Evolutionary conservation across 1,140 invertebrate species (phyloP), one percentile per base, ranked within the genome.

Genomic region (Mactra quadrangularis): DNA sequence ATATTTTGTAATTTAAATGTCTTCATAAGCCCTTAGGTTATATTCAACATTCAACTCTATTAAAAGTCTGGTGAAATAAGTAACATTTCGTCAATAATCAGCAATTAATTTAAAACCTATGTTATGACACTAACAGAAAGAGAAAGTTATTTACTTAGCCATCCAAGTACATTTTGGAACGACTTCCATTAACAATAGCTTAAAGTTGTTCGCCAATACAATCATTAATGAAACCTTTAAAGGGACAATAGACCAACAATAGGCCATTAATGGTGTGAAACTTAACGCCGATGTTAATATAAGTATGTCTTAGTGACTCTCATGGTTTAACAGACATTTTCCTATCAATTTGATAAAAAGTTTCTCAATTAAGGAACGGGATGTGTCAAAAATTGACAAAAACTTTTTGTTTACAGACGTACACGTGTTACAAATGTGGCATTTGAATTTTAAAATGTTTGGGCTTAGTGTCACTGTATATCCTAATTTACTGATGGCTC

Each of bases 31-130:
- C 38, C 38, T 41, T 7, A 41, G 38, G 38, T 41, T 41, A 41
- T 7, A 41, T 6, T 41, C 38, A 41, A 41, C 38, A 7, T n/a
- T 6, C 15, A 41, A 7, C 38, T 15, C 38, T 41, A 15, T 41
- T 15, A 41, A n/a, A n/a, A 41, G 15, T n/a, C n/a, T 7, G 38
- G 38, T 15, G 41, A 31, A 59, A 50, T 41, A 71, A n/a, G 52
- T 53, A 71, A 55, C 3, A 25, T 59, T 81, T 70, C 22, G 17
- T 11, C 64, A 81, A 53, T 71, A 47, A 57, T 70, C 29, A 22
- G 64, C 77, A 81, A 81, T 81, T 71, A 81, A 71, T 45, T 27
- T 29, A 41, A n/a, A 45, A 64, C 77, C 33, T 59, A 81, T 57
- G 57, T 57, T 25, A 22, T 31, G 35, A 9, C 66, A 70, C 9